Conservation (phyloP, 2,888 invertebrate species). For the Tipula helvola region DNA sequence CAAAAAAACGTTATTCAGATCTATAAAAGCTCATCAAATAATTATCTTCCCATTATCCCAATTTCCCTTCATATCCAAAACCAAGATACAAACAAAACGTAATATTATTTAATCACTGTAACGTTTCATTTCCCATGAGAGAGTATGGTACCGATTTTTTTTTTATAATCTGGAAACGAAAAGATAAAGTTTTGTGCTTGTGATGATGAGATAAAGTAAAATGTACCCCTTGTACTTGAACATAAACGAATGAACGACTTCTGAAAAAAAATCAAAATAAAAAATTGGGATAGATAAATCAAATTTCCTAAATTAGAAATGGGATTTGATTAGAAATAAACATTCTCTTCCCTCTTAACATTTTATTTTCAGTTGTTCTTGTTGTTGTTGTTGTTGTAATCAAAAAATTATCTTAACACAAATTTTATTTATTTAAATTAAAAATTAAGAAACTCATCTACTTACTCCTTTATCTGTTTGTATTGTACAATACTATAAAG, state of each 20-base stretch:
- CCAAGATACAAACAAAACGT: background rate
- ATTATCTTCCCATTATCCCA: background rate
- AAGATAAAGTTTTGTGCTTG: background rate
- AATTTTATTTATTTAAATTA: background rate
- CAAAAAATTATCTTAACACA: background rate
- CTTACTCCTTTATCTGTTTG: background rate
- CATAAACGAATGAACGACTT: background rate
- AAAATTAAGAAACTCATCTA: background rate
- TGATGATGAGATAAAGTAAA: background rate
- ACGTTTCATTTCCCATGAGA: background rate
- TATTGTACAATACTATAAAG: background rate
- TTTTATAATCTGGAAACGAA: background rate
- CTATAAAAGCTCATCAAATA: background rate
- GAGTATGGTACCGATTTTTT: background rate
- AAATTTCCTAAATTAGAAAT: background rate
- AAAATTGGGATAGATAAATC: background rate
- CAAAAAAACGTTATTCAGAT: background rate
- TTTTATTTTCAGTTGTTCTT: background rate
- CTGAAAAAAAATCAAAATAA: background rate
- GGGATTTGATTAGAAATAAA: background rate
- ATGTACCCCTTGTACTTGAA: background rate
- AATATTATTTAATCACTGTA: background rate
- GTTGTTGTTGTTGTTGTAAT: background rate
- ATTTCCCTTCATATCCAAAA: background rate
- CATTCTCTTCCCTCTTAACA: background rate